A percentile compares a stretch with the other conserved stretches of the same genome.
Evolutionary conservation across 1,140 invertebrate genomes (phyloP).

Genomic region (Papilio polytes): DNA sequence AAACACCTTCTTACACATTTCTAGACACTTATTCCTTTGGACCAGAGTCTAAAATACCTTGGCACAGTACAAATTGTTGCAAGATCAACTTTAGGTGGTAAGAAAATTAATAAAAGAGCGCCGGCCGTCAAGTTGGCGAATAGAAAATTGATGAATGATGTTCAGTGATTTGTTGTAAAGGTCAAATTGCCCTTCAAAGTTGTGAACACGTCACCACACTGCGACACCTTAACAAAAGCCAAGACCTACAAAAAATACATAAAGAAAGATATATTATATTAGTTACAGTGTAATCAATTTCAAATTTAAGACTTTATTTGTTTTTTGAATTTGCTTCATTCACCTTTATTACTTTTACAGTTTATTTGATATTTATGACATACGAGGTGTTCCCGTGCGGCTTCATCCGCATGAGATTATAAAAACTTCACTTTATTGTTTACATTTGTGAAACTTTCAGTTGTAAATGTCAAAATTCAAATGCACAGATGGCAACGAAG

Average conservation of each 20-base stretch:
- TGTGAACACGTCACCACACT: neutral
- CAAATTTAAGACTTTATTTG: too few relatives aligned
- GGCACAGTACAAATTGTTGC: neutral
- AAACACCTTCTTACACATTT: neutral
- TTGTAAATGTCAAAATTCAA: too few relatives aligned
- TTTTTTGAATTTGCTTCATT: neutral
- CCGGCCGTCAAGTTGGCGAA: conserved; percentile 4
- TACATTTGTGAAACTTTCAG: too few relatives aligned
- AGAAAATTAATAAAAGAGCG: conserved; percentile 18
- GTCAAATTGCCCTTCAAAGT: conserved; percentile 18
- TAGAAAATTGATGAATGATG: conserved; percentile 27
- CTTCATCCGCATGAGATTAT: too few relatives aligned
- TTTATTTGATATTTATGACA: neutral
- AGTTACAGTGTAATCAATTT: neutral
- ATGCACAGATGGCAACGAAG: too few relatives aligned
- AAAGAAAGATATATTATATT: neutral
- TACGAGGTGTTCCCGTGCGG: neutral
- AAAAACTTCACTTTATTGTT: too few relatives aligned
- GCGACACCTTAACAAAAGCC: neutral
- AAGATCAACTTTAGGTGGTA: conserved; percentile 11
- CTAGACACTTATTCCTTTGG: neutral
- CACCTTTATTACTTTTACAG: neutral
- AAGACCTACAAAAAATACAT: neutral
- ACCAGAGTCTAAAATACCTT: neutral
- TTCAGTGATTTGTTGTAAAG: conserved; percentile 17